These are phyloP conservation scores for Colletes gigas DNA, from an alignment of 1,140 invertebrate genomes.

Conservation along the genomic window DNA sequence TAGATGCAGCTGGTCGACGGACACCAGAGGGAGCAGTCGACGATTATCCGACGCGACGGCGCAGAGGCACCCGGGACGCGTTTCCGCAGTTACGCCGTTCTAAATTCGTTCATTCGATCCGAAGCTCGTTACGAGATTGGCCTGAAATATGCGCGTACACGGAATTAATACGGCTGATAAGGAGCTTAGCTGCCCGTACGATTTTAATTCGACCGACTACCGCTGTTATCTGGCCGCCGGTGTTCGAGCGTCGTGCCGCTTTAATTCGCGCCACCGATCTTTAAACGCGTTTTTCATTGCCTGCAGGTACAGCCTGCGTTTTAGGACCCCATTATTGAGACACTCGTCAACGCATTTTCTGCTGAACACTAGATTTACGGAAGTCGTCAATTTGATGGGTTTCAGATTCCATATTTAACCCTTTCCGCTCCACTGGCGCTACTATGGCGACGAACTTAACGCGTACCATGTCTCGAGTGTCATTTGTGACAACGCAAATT, in stretches of 20 bases:
- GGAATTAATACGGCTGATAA: conserved; percentile 36
- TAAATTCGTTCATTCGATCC: conserved; percentile 36
- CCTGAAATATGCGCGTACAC: conserved; percentile 36
- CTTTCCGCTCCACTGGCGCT: no score
- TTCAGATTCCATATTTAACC: no score
- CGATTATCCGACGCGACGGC: conserved; percentile 13
- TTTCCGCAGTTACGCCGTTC: conserved; percentile 15
- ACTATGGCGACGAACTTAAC: no score
- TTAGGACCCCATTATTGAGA: no score
- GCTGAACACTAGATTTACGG: no score
- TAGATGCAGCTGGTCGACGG: not conserved
- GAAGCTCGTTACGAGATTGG: conserved; percentile 43
- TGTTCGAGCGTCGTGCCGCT: not conserved
- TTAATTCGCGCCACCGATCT: not conserved
- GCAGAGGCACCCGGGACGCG: not conserved
- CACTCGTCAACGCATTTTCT: no score
- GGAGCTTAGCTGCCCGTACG: conserved; percentile 23
- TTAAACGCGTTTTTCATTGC: not conserved
- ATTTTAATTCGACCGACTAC: conserved; percentile 49
- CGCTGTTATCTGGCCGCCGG: conserved; percentile 17
- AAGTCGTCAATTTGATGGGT: no score
- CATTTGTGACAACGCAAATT: no score
- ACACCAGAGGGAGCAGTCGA: not conserved
- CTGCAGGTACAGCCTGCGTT: not conserved
- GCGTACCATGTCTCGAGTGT: no score